Conservation (phyloP, 1,140 invertebrate species). For the Panagrolaimus sp. region DNA sequence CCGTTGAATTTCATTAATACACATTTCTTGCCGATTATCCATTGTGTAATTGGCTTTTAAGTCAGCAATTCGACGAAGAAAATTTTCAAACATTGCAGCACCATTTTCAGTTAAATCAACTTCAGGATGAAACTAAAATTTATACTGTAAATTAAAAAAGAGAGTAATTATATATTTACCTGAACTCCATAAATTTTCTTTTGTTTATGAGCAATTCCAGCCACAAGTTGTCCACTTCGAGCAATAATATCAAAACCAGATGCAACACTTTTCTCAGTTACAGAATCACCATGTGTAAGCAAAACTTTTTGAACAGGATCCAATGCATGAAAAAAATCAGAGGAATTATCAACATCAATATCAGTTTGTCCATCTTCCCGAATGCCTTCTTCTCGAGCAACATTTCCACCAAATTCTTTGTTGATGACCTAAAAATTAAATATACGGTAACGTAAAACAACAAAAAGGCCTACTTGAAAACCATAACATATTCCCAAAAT, state of each 20-base stretch:
- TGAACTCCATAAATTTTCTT: conserved; percentile 88
- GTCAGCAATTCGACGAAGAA: conserved; percentile 82
- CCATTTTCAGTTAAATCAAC: conserved; percentile 90
- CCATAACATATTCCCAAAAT: conserved; percentile 97
- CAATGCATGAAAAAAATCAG: conserved; percentile 73
- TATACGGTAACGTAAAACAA: background rate
- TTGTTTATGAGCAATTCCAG: conserved; percentile 82
- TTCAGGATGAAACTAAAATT: conserved; percentile 55
- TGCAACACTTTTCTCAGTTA: conserved; percentile 72
- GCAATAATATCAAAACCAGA: conserved; percentile 52
- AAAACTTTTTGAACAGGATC: conserved; percentile 80
- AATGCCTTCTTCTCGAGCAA: conserved; percentile 75
- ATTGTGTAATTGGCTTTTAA: conserved; percentile 82
- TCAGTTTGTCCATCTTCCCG: conserved; percentile 90
- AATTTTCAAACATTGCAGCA: conserved; percentile 84
- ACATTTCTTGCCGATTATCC: conserved; percentile 77
- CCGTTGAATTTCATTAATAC: conserved; percentile 84
- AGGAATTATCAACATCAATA: conserved; percentile 80
- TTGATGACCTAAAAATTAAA: conserved; percentile 82
- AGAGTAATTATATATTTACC: too few relatives aligned
- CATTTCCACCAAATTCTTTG: conserved; percentile 91
- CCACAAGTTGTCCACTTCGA: conserved; percentile 31
- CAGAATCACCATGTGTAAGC: conserved; percentile 91
- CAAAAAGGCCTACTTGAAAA: conserved; percentile 68
- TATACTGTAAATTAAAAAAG: too few relatives aligned